These are phyloP conservation scores for Macroramphosus scolopax DNA, from an alignment of 2,797 vertebrate species.

Conservation along the genomic window DNA sequence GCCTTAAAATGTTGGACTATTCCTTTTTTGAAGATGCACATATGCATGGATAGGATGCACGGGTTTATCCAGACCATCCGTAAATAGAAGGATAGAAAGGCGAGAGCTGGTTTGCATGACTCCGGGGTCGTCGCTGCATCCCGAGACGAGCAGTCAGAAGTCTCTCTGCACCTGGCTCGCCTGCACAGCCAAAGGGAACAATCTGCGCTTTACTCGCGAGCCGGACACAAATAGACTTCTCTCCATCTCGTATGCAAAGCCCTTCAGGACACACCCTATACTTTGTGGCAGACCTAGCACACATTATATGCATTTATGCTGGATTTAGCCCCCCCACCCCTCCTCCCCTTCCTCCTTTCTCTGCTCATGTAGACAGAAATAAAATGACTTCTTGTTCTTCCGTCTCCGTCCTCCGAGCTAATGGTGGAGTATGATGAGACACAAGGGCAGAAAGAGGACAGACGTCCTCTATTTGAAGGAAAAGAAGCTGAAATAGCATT, in stretches of 20 bases:
- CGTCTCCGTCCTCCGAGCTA: conserved; percentile 2
- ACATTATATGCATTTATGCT: conserved; percentile 73
- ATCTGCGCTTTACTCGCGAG: conserved; percentile 61
- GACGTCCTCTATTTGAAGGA: too few relatives aligned
- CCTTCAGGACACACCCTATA: conserved; percentile 78
- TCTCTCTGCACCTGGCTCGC: conserved; percentile 52
- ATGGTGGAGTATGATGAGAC: conserved; percentile 17
- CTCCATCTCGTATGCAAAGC: conserved; percentile 67
- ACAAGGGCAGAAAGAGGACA: not conserved
- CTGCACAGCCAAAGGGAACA: conserved; percentile 52
- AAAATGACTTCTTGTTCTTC: conserved; percentile 1
- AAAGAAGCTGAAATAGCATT: too few relatives aligned
- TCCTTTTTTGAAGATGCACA: too few relatives aligned
- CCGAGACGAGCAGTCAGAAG: conserved; percentile 34
- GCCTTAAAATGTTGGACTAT: too few relatives aligned
- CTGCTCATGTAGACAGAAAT: conserved; percentile 22
- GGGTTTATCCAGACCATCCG: too few relatives aligned
- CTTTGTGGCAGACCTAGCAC: conserved; percentile 76
- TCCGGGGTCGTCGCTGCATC: conserved; percentile 27
- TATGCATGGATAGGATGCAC: too few relatives aligned
- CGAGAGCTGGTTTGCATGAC: conserved; percentile 1
- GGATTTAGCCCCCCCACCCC: conserved; percentile 47
- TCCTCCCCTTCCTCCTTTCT: conserved; percentile 16
- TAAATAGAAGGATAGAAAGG: too few relatives aligned
- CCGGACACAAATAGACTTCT: conserved; percentile 71